A percentile compares a stretch with the other conserved stretches of the same genome.
These are phyloP conservation scores for Pantherophis alleghaniensis DNA, from an alignment of 2,797 vertebrate species.

Conservation along the genomic window DNA sequence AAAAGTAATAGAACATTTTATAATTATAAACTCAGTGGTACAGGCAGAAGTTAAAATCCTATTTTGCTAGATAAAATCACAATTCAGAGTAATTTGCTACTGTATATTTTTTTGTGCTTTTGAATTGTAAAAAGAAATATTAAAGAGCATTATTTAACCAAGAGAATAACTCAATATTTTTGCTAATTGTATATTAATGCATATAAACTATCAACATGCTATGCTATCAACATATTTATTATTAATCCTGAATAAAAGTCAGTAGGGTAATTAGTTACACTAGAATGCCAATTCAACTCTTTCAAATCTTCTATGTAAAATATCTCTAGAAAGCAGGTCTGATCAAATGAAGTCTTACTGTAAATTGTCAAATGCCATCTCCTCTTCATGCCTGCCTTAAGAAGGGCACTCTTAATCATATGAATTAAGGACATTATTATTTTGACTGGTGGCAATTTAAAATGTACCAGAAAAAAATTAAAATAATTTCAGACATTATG, in stretches of 20 bases:
- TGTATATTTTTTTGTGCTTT: neutral
- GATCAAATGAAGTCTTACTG: neutral
- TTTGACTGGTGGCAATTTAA: neutral
- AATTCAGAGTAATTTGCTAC: neutral
- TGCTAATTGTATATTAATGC: constrained; percentile 39
- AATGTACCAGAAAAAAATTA: neutral
- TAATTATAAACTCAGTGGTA: neutral
- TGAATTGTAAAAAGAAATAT: neutral
- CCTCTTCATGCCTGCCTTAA: neutral
- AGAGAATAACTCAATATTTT: constrained; percentile 27
- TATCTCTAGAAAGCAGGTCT: neutral
- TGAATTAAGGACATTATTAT: neutral
- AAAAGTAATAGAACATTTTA: neutral
- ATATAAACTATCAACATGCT: constrained; percentile 43
- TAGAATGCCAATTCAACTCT: neutral
- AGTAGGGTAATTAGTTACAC: neutral
- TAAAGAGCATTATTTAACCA: constrained; percentile 23
- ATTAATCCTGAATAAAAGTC: constrained; percentile 37
- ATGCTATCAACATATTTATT: constrained; percentile 2
- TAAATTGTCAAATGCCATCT: neutral
- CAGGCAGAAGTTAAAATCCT: neutral
- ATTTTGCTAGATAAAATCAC: neutral
- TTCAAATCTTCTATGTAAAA: neutral
- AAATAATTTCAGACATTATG: constrained; percentile 38
- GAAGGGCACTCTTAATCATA: neutral